These are phyloP conservation scores for Synanthedon myopaeformis DNA, from an alignment of 2,888 invertebrate species.

Conservation along the genomic window DNA sequence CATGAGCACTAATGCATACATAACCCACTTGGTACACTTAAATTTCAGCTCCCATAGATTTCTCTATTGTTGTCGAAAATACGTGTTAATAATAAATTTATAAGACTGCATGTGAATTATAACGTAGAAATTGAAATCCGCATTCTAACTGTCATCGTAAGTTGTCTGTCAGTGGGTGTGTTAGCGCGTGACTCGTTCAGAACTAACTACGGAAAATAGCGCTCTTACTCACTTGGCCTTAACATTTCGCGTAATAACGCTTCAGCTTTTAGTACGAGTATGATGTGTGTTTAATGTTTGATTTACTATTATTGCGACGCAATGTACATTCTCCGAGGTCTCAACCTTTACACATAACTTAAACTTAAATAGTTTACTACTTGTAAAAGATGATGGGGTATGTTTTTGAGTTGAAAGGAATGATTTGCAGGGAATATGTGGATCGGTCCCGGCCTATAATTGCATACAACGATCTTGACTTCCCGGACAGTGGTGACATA, in stretches of 20 bases:
- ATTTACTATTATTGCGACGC: not conserved
- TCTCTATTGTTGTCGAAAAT: too few species aligned
- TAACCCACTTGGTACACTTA: too few species aligned
- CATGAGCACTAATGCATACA: too few species aligned
- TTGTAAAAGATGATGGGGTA: not conserved
- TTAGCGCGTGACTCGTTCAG: not conserved
- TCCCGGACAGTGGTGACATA: slow-evolving; percentile 83
- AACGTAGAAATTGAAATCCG: not conserved
- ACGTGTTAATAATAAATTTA: not conserved
- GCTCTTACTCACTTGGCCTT: slow-evolving; percentile 32
- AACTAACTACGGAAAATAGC: not conserved
- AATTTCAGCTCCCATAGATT: too few species aligned
- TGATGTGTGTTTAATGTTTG: not conserved
- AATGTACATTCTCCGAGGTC: not conserved
- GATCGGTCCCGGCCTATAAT: slow-evolving; percentile 82
- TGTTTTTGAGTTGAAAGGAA: slow-evolving; percentile 35
- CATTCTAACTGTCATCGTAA: not conserved
- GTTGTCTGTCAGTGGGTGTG: not conserved
- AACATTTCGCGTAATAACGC: slow-evolving; percentile 19
- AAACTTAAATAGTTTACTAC: not conserved
- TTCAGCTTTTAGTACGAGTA: not conserved
- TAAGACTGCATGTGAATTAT: not conserved
- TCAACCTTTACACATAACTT: too few species aligned
- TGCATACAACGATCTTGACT: slow-evolving; percentile 92
- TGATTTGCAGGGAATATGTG: slow-evolving; percentile 74